Conservation (phyloP, 1,140 invertebrate genomes). For the Oppia nitens region DNA sequence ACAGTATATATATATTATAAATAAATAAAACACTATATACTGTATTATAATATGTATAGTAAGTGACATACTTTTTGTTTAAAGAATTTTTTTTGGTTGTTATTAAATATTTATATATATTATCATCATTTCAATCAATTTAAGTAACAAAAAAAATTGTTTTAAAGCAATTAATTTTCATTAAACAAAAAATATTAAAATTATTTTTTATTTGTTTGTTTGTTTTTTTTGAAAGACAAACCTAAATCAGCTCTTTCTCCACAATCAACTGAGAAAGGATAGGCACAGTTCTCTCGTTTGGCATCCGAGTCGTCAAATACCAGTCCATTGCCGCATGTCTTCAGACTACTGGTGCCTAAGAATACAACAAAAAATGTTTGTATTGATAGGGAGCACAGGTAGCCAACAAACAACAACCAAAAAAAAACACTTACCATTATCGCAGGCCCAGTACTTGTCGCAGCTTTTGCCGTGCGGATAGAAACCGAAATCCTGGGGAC, state of each 20-base stretch:
- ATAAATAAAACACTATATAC: too few relatives aligned
- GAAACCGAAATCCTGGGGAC: constrained; percentile 83
- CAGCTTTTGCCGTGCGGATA: constrained; percentile 67
- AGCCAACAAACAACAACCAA: not conserved
- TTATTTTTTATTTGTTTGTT: too few relatives aligned
- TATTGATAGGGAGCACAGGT: not conserved
- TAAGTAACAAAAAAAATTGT: too few relatives aligned
- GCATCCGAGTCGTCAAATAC: constrained; percentile 73
- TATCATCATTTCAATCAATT: too few relatives aligned
- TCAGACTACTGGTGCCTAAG: constrained; percentile 49
- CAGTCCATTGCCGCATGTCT: constrained; percentile 81
- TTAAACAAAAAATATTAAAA: too few relatives aligned
- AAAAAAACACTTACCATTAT: constrained; percentile 41
- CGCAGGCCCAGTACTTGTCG: constrained; percentile 91
- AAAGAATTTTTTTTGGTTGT: too few relatives aligned
- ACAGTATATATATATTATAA: too few relatives aligned
- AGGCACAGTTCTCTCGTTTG: constrained; percentile 87
- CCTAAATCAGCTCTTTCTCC: constrained; percentile 65
- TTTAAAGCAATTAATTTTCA: too few relatives aligned
- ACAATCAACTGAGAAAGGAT: constrained; percentile 87
- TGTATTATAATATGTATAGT: too few relatives aligned
- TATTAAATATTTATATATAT: too few relatives aligned
- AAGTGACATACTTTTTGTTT: too few relatives aligned
- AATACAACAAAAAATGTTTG: not conserved
- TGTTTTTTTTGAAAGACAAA: constrained; percentile 28